Conservation (phyloP, 2,797 vertebrate species). For the Cryptoprocta ferox region DNA sequence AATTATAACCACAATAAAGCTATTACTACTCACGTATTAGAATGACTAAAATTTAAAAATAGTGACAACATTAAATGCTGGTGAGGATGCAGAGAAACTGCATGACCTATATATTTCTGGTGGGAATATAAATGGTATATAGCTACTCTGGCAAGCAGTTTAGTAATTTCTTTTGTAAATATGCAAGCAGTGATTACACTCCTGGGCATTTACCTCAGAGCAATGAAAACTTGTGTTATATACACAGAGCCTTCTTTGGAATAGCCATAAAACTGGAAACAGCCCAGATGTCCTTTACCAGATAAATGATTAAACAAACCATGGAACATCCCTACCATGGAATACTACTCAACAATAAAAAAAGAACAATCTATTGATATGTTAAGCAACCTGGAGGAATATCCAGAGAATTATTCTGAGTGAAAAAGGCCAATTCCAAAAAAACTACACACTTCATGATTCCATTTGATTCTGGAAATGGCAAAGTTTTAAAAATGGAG, state of each 20-base stretch:
- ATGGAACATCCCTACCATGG: too few species aligned
- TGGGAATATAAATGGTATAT: neutral
- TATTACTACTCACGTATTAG: neutral
- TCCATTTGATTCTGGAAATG: neutral
- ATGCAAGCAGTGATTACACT: neutral
- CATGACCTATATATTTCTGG: neutral
- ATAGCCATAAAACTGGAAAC: neutral
- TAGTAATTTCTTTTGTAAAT: conserved; percentile 1
- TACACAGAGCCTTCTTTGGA: neutral
- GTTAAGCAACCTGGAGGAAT: neutral
- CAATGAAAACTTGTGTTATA: neutral
- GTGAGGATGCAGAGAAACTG: neutral
- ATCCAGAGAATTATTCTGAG: neutral
- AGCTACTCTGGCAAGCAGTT: neutral
- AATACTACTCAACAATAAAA: neutral
- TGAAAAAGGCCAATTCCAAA: neutral
- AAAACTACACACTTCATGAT: neutral
- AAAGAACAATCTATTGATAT: neutral
- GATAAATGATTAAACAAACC: neutral
- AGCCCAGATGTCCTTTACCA: neutral
- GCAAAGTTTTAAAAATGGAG: neutral
- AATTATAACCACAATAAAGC: neutral
- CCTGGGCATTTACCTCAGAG: neutral
- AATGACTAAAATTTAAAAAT: conserved; percentile 1
- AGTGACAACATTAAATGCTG: neutral